Percentiles rank a stretch among this genome's conserved stretches.
Evolutionary conservation across 2,113 vertebrate genomes (phyloP).

Genomic region (Pollimyrus isidori): DNA sequence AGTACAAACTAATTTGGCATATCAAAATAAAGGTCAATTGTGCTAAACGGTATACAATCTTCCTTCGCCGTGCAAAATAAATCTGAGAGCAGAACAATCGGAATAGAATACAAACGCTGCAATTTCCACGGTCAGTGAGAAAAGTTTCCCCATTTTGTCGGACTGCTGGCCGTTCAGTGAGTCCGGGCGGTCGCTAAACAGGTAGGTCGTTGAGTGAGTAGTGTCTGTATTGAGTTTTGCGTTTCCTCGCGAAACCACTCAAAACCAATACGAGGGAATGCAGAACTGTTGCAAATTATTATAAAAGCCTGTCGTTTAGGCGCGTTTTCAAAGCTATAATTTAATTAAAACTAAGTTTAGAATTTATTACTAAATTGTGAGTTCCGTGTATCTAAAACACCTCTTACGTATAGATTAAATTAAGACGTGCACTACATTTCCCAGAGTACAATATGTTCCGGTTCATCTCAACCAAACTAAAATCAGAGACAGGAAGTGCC

Average conservation of each 20-base stretch:
- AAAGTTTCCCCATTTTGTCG: no score
- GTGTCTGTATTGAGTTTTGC: neutral
- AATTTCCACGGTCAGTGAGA: no score
- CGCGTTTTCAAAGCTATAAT: neutral
- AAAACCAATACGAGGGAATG: neutral
- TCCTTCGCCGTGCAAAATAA: no score
- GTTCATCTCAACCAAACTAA: conserved; percentile 15
- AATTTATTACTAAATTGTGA: neutral
- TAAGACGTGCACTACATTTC: neutral
- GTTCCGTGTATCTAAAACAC: neutral
- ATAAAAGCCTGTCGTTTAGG: neutral
- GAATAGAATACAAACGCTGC: no score
- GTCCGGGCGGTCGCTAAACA: no score
- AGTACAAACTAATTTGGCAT: no score
- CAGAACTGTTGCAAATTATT: neutral
- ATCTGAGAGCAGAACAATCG: no score
- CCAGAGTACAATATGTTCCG: neutral
- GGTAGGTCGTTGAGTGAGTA: no score
- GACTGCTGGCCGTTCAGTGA: no score
- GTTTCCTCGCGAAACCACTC: neutral
- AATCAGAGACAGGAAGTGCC: neutral
- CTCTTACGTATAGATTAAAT: neutral
- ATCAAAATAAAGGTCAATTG: no score
- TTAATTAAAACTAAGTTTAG: neutral
- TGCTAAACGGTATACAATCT: no score